These are phyloP conservation scores for Coenobita brevimanus DNA, from an alignment of 1,140 invertebrate genomes.

Conservation along the genomic window DNA sequence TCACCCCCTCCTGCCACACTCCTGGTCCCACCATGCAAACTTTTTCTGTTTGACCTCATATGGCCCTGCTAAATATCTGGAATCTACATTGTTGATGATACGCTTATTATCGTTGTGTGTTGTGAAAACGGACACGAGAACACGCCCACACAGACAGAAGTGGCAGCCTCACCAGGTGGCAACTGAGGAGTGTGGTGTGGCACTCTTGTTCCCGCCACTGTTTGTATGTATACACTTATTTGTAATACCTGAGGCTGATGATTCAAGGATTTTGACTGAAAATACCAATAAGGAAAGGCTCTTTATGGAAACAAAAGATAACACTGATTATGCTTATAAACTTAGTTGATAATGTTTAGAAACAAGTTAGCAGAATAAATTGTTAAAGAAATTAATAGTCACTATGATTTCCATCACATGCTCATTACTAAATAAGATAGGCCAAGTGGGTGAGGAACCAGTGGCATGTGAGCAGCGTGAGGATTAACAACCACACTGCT, in stretches of 20 bases:
- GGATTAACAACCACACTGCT: not conserved
- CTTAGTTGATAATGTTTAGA: slow-evolving; percentile 46
- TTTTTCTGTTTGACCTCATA: slow-evolving; percentile 54
- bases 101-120: slow-evolving; percentile 66
- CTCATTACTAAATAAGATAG: not conserved
- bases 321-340: slow-evolving; percentile 35
- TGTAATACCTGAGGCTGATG: slow-evolving; percentile 55
- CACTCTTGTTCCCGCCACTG: slow-evolving; percentile 50
- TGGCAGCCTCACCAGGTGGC: not conserved
- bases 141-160: slow-evolving; percentile 24
- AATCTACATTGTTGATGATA: slow-evolving; percentile 67
- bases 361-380: slow-evolving; percentile 46
- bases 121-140: slow-evolving; percentile 46
- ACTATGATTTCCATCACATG: slow-evolving; percentile 55
- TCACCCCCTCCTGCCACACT: not conserved
- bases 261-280: slow-evolving; percentile 31
- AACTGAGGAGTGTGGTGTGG: slow-evolving; percentile 36
- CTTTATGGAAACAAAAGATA: slow-evolving; percentile 38
- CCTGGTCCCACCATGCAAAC: slow-evolving; percentile 6
- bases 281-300: slow-evolving; percentile 26
- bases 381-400: slow-evolving; percentile 43
- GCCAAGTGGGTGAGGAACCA: not conserved
- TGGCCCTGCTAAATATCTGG: slow-evolving; percentile 58
- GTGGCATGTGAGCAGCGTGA: not conserved
- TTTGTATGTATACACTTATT: slow-evolving; percentile 62